Conservation (phyloP, 2,113 vertebrate species). For the Manacus vitellinus region DNA sequence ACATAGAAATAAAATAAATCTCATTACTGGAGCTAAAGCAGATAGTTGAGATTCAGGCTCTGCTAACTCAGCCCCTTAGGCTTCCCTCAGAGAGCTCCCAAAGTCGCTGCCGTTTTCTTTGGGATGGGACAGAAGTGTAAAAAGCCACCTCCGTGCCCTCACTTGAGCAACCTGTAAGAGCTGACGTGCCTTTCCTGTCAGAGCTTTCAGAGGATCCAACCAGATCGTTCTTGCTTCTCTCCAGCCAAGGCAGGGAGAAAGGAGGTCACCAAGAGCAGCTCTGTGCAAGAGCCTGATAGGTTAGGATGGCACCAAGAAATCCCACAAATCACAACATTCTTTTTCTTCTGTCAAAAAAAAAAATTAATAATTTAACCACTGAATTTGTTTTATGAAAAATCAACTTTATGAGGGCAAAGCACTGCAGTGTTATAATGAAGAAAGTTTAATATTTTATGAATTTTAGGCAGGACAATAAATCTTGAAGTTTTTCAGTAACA, state of each 20-base stretch:
- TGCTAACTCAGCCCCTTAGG: neutral
- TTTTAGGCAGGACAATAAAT: slow-evolving; percentile 24
- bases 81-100: neutral
- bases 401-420: neutral
- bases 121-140: neutral
- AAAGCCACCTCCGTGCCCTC: neutral
- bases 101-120: neutral
- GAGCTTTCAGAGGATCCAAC: fast-evolving
- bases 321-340: neutral
- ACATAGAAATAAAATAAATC: slow-evolving; percentile 31
- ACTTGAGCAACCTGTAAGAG: fast-evolving
- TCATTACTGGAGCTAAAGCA: slow-evolving; percentile 17
- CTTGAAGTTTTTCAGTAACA: slow-evolving; percentile 32
- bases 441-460: neutral
- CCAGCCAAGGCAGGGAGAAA: neutral
- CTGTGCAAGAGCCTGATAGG: neutral
- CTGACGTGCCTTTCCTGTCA: neutral
- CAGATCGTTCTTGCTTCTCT: neutral
- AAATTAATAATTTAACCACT: neutral
- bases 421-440: neutral
- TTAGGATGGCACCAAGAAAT: neutral
- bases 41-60: neutral
- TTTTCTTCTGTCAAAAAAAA: neutral
- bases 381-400: neutral
- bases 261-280: neutral